phyloP scores from a whole-genome alignment of 1,140 invertebrate genomes.

The Leguminivora glycinivorella region DNA sequence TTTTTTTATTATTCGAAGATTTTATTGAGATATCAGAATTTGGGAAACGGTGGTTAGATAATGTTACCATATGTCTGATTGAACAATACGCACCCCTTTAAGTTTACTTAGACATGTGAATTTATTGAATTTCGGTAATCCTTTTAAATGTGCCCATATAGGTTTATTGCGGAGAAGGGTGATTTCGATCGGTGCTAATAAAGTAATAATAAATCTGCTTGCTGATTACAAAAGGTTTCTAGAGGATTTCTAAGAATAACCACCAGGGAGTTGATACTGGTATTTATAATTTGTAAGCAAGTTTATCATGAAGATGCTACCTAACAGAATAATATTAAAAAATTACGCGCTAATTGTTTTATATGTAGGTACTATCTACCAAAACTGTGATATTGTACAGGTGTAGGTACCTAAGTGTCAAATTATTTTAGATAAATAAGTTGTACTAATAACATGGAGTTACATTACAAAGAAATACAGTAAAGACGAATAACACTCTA shows the following conservation, averaged over 20 bases:
- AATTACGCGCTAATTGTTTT: not conserved
- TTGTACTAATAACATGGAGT: too few relatives aligned
- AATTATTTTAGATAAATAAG: too few relatives aligned
- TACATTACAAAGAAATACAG: not conserved
- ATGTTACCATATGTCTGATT: conserved; percentile 49
- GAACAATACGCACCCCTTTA: conserved; percentile 61
- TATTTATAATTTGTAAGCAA: not conserved
- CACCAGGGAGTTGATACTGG: not conserved
- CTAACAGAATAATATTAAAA: not conserved
- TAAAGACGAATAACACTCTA: not conserved
- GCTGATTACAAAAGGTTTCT: not conserved
- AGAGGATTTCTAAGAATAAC: not conserved
- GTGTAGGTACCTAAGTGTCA: too few relatives aligned
- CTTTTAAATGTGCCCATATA: conserved; percentile 29
- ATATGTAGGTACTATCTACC: too few relatives aligned
- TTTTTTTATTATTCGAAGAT: conserved; percentile 50
- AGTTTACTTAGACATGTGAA: conserved; percentile 65
- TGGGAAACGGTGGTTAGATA: conserved; percentile 70
- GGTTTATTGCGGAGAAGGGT: conserved; percentile 9
- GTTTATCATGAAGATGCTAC: not conserved
- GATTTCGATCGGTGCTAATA: conserved; percentile 22
- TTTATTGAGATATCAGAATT: conserved; percentile 71
- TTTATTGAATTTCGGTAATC: conserved; percentile 46
- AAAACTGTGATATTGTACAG: too few relatives aligned
- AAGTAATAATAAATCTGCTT: conserved; percentile 9